Base-by-base conservation (phyloP, 2,888 invertebrate species). In the Tethea ocularis region DNA sequence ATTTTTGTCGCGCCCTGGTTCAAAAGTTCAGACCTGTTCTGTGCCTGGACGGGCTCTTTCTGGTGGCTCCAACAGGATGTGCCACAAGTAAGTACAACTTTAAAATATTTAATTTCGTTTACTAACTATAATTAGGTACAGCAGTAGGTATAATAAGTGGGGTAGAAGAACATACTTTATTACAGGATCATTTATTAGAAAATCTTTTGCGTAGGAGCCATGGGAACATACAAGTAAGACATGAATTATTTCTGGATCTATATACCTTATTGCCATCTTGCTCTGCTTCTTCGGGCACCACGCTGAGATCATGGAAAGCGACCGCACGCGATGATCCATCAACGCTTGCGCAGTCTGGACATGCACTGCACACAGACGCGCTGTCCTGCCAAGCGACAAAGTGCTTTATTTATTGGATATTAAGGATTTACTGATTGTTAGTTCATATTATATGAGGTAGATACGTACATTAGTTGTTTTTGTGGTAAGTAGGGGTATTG, bases 251-350 rank as follows among this genome's bases (percentile, higher is more conserved):
- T 17, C 46, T 46, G n/a, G 46, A 63, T 70, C 20, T 46, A 46
- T 17, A 63, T 70, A 87, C 87, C 86, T 84, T 86, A 51, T 78
- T 86, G 17, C 82, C 83, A 13, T 90, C 89, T 64, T 69, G 77
- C 36, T 89, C 91, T 5, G 94, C 95, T 75, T 96, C 97, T 79
- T 97, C 97, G 7, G 96, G 96, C 52, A 97, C 96, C 24, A 96
- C 95, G 61, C 96, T 96, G 55, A 97, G 93, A 81, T 96, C 96
- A 84, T 96, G 96, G 86, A 96, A 96, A 81, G 94, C 93, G 72
- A 95, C 88, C 24, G 80, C 83, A 60, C 84, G 84, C 59, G 80
- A 82, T 29, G 84, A 86, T 54, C 78, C 81, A 72, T 87, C 89
- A 63, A 81, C 87, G 82, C 90, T 87, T 61, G 78, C 86, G 83